phyloP scores from a whole-genome alignment of 2,797 vertebrate genomes.

The Anas bernieri region DNA sequence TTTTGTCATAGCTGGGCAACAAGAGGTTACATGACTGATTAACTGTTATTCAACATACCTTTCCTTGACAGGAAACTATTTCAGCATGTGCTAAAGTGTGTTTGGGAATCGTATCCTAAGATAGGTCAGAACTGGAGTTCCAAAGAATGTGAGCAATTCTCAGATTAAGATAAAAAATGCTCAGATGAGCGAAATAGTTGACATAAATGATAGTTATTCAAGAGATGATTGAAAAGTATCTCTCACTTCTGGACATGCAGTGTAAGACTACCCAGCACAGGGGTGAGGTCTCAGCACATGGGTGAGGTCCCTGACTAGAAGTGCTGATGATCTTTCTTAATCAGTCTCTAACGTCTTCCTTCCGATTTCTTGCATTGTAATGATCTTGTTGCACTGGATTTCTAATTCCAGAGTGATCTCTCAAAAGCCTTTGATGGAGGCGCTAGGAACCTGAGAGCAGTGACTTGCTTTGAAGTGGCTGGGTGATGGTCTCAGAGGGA shows the following conservation, averaged over 20 bases:
- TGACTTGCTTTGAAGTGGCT: neutral
- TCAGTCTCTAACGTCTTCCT: neutral
- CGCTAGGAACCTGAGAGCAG: neutral
- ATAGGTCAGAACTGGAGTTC: neutral
- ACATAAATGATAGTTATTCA: neutral
- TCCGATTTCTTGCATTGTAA: accelerated
- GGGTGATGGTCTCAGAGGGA: neutral
- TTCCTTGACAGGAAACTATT: neutral
- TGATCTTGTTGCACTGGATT: neutral
- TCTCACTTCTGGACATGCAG: neutral
- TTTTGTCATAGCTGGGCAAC: neutral
- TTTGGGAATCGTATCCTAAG: neutral
- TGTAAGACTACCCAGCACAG: neutral
- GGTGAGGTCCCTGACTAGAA: neutral
- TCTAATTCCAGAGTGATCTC: neutral
- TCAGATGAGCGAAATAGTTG: neutral
- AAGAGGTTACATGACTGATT: neutral
- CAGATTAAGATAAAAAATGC: no score
- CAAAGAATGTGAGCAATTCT: neutral
- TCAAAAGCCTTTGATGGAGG: neutral
- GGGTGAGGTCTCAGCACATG: accelerated
- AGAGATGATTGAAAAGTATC: neutral
- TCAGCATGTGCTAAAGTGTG: neutral
- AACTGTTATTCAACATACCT: neutral
- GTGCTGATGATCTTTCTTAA: neutral